Percentiles rank a stretch among this genome's conserved stretches.
Evolutionary conservation across 2,113 vertebrate species (phyloP).

Genomic region (Gadus chalcogrammus): DNA sequence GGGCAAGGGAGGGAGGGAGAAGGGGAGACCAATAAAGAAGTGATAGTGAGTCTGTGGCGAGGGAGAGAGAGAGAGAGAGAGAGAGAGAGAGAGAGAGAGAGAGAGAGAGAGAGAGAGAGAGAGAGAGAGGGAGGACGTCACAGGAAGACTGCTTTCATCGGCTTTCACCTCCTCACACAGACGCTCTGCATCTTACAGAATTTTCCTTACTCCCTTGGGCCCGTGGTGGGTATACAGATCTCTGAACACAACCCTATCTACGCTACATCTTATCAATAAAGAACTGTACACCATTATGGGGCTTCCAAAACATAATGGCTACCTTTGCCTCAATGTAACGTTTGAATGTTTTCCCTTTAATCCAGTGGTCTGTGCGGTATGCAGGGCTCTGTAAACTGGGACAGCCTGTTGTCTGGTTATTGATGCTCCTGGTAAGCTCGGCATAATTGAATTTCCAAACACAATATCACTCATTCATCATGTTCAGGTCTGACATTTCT

Average conservation of each 20-base stretch:
- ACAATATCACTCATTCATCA: conserved; percentile 60
- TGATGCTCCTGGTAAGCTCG: conserved; percentile 56
- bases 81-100: conserved; percentile 6
- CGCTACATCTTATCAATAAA: neutral
- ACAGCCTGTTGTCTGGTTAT: conserved; percentile 53
- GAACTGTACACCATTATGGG: neutral
- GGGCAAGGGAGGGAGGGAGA: neutral
- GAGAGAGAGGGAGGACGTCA: conserved; percentile 20
- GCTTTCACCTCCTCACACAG: conserved; percentile 20
- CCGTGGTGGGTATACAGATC: neutral
- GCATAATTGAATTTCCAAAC: conserved; percentile 57
- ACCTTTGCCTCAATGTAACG: conserved; percentile 10
- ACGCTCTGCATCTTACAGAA: conserved; percentile 20
- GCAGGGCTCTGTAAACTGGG: conserved; percentile 35
- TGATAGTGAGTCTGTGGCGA: neutral
- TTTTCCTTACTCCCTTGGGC: conserved; percentile 12
- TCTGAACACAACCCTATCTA: neutral
- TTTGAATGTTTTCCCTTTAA: neutral
- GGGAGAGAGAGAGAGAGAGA: conserved; percentile 4
- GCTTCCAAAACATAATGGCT: conserved; percentile 10
- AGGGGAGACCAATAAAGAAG: conserved; percentile 22
- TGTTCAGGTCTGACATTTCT: conserved; percentile 54
- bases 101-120: conserved; percentile 8
- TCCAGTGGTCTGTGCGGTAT: conserved; percentile 17
- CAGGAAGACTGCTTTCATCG: conserved; percentile 19